phyloP scores from a whole-genome alignment of 1,140 invertebrate genomes.

The Tachypleus tridentatus region DNA sequence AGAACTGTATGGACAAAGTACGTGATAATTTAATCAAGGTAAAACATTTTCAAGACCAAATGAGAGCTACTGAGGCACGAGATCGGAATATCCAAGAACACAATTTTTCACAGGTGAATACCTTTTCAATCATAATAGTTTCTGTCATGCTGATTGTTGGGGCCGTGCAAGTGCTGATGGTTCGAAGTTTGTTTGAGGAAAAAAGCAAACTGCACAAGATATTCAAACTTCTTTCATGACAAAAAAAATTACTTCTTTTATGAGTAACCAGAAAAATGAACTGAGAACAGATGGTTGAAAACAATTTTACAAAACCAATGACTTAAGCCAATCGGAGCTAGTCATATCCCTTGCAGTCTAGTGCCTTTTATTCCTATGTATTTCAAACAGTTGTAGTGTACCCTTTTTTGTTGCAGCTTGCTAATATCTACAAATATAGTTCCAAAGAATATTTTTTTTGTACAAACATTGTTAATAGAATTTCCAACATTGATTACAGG shows the following conservation, averaged over 20 bases:
- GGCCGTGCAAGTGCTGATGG: slow-evolving; percentile 42
- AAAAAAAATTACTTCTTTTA: not conserved
- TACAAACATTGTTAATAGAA: too few relatives aligned
- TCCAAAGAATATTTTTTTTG: too few relatives aligned
- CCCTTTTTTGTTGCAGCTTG: too few relatives aligned
- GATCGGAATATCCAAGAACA: slow-evolving; percentile 66
- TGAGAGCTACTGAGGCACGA: slow-evolving; percentile 56
- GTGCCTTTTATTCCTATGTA: too few relatives aligned
- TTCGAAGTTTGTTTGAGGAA: slow-evolving; percentile 54
- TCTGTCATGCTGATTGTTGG: slow-evolving; percentile 55
- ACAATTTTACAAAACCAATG: too few relatives aligned
- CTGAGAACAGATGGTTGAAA: too few relatives aligned
- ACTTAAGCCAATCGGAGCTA: too few relatives aligned
- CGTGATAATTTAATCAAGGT: slow-evolving; percentile 47
- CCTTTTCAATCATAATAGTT: slow-evolving; percentile 56
- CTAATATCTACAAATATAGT: too few relatives aligned
- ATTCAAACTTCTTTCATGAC: slow-evolving; percentile 33
- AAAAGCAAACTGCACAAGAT: slow-evolving; percentile 42
- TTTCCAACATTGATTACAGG: too few relatives aligned
- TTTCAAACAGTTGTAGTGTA: too few relatives aligned
- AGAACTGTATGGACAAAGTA: slow-evolving; percentile 45
- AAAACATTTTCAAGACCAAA: slow-evolving; percentile 53
- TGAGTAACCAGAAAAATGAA: too few relatives aligned
- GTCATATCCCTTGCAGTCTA: too few relatives aligned
- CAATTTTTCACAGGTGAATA: slow-evolving; percentile 57